Conservation (phyloP, 2,888 invertebrate genomes). For the Netelia virgata region DNA sequence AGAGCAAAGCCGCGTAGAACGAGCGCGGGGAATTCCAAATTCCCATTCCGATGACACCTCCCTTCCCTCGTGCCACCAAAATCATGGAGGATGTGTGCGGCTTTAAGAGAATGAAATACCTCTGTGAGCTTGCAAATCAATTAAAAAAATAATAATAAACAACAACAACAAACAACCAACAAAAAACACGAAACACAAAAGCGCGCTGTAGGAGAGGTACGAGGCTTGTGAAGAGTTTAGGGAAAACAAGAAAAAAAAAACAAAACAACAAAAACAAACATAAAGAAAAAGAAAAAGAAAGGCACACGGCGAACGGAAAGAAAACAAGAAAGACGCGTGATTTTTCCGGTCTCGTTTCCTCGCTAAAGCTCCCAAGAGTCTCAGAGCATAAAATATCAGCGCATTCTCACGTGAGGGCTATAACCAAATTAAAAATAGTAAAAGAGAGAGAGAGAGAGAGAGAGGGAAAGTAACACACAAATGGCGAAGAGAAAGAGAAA, state of each 20-base stretch:
- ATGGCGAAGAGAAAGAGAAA: constrained; percentile 27
- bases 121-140: constrained; percentile 49
- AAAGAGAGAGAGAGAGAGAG: constrained; percentile 31
- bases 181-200: constrained; percentile 11
- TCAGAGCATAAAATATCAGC: constrained; percentile 47
- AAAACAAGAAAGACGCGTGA: constrained; percentile 12
- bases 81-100: constrained; percentile 65
- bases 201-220: constrained; percentile 25
- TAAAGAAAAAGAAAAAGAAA: not conserved
- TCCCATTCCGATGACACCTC: constrained; percentile 55
- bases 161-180: not conserved
- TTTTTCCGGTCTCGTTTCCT: constrained; percentile 57
- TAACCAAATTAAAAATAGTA: constrained; percentile 60
- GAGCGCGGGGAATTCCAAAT: constrained; percentile 78
- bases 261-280: not conserved
- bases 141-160: not conserved
- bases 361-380: constrained; percentile 53
- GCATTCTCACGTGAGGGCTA: constrained; percentile 54
- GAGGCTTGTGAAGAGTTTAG: constrained; percentile 34
- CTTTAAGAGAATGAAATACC: constrained; percentile 64
- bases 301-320: constrained; percentile 4
- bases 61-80: constrained; percentile 55
- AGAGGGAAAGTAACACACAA: not conserved
- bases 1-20: constrained; percentile 90
- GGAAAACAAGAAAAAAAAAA: constrained; percentile 12